Percentiles rank a stretch among this genome's conserved stretches.
phyloP scores from a whole-genome alignment of 2,888 invertebrate species.

The Xestia rhomboidea region DNA sequence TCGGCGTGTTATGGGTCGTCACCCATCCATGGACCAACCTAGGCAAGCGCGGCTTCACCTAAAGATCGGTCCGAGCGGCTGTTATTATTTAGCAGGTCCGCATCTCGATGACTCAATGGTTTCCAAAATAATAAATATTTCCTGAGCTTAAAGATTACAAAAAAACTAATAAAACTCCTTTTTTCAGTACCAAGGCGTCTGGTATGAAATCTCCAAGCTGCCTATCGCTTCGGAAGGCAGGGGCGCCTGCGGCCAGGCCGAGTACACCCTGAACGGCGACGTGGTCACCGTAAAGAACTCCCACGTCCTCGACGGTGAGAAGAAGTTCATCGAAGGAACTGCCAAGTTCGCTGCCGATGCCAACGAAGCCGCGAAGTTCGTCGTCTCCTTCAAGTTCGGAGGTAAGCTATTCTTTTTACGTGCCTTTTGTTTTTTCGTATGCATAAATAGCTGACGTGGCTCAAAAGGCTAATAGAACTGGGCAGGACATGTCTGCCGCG shows the following conservation, averaged over 20 bases:
- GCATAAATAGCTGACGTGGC: background rate
- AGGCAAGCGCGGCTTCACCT: no score
- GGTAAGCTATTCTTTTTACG: constrained; percentile 68
- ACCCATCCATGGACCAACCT: no score
- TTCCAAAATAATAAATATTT: background rate
- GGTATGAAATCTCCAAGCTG: constrained; percentile 92
- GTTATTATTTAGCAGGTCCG: no score
- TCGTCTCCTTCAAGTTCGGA: constrained; percentile 81
- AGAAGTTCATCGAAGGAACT: constrained; percentile 80
- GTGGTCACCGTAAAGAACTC: constrained; percentile 81
- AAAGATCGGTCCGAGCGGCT: no score
- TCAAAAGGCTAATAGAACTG: no score
- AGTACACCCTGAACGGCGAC: constrained; percentile 89
- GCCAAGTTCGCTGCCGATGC: constrained; percentile 82
- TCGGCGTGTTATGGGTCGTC: no score
- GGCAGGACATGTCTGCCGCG: no score
- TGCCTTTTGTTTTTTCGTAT: background rate
- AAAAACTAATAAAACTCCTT: constrained; percentile 1
- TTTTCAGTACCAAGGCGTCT: constrained; percentile 91
- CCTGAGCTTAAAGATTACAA: background rate
- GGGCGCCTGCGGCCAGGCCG: constrained; percentile 91
- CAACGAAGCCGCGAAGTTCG: constrained; percentile 85
- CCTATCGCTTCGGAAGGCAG: constrained; percentile 91
- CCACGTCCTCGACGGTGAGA: constrained; percentile 79
- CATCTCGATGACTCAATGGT: background rate